Evolutionary conservation across 1,140 invertebrate genomes (phyloP).

Genomic region (Drosophila nigrodunni): DNA sequence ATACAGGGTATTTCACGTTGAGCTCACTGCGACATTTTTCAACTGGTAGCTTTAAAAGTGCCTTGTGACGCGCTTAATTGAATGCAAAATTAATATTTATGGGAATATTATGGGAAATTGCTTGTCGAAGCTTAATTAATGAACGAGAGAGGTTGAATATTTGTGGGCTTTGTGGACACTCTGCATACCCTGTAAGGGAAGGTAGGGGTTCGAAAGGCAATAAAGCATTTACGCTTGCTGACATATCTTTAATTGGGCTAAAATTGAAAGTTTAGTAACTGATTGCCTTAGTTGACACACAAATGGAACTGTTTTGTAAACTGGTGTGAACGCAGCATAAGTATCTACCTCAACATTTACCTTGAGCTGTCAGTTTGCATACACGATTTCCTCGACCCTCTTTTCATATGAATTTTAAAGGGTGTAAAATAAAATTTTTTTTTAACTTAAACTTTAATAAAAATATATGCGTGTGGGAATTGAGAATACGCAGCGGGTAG

Average conservation of each 20-base stretch:
- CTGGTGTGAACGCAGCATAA: background rate
- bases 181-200: background rate
- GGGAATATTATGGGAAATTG: conserved; percentile 28
- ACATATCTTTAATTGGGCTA: no score
- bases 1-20: conserved; percentile 2
- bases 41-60: background rate
- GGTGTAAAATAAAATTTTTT: conserved; percentile 26
- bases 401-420: background rate
- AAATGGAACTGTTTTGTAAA: background rate
- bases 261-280: no score
- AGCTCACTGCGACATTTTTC: background rate
- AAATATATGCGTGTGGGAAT: conserved; percentile 28
- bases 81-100: conserved; percentile 73
- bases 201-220: no score
- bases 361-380: no score
- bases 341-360: no score
- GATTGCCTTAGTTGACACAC: no score
- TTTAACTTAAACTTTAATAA: conserved; percentile 16
- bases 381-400: no score
- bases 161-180: background rate
- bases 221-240: no score
- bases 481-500: conserved; percentile 29
- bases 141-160: conserved; percentile 42
- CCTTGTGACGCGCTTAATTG: conserved; percentile 34
- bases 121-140: conserved; percentile 60